These are phyloP conservation scores for Drosophila borborema DNA, from an alignment of 2,888 invertebrate genomes.

Conservation along the genomic window DNA sequence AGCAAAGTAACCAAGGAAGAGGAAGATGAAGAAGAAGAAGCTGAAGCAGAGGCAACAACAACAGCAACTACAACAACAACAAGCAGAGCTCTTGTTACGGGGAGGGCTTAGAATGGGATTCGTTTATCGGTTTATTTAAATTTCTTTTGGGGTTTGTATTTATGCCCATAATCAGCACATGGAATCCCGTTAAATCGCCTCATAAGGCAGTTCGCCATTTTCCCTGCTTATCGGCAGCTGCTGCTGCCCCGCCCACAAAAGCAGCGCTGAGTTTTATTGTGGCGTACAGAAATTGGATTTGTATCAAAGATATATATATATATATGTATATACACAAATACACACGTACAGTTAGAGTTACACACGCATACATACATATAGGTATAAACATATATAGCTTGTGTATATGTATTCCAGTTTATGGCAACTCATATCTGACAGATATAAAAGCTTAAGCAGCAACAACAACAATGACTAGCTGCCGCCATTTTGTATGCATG, in stretches of 20 bases:
- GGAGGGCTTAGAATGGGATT: slow-evolving; percentile 63
- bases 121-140: slow-evolving; percentile 80
- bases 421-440: slow-evolving; percentile 82
- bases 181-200: slow-evolving; percentile 81
- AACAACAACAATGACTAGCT: slow-evolving; percentile 9
- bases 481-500: slow-evolving; percentile 50
- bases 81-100: slow-evolving; percentile 30
- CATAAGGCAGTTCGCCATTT: slow-evolving; percentile 80
- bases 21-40: neutral
- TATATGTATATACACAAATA: neutral
- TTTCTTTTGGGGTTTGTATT: slow-evolving; percentile 70
- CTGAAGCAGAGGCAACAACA: slow-evolving; percentile 19
- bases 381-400: neutral
- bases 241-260: slow-evolving; percentile 48
- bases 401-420: slow-evolving; percentile 60
- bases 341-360: slow-evolving; percentile 9
- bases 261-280: slow-evolving; percentile 69
- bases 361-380: slow-evolving; percentile 20
- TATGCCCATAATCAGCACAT: slow-evolving; percentile 78
- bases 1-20: slow-evolving; percentile 2
- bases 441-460: slow-evolving; percentile 68
- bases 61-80: slow-evolving; percentile 4
- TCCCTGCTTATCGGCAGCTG: slow-evolving; percentile 70
- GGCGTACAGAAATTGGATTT: slow-evolving; percentile 78
- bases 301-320: slow-evolving; percentile 55